Conservation (phyloP, 2,888 invertebrate genomes). For the Diachrysia chrysitis region DNA sequence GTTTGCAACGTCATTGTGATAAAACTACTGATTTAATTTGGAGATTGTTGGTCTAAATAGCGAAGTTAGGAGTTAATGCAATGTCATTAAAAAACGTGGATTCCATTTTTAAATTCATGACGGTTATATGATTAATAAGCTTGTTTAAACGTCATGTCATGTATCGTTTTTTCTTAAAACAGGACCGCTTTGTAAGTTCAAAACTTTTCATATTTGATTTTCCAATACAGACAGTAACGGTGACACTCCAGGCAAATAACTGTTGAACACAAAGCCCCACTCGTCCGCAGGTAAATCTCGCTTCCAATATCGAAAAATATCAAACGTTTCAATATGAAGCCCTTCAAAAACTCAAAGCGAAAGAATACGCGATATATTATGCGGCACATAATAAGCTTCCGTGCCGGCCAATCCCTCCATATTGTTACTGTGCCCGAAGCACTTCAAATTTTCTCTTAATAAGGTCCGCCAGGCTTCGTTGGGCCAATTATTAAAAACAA, state of each 20-base stretch:
- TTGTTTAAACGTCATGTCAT: neutral
- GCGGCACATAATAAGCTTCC: conserved; percentile 44
- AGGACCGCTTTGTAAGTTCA: neutral
- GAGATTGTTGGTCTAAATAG: too few relatives aligned
- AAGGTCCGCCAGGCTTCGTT: conserved; percentile 68
- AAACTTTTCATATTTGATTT: neutral
- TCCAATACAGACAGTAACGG: neutral
- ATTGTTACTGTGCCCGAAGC: conserved; percentile 61
- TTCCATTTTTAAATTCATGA: too few relatives aligned
- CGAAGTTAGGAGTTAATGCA: too few relatives aligned
- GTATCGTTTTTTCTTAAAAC: too few relatives aligned
- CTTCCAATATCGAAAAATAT: conserved; percentile 32
- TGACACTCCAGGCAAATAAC: neutral
- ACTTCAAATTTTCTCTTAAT: conserved; percentile 72
- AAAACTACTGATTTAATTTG: neutral
- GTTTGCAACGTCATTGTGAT: neutral
- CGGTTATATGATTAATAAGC: too few relatives aligned
- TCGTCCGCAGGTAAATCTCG: conserved; percentile 14
- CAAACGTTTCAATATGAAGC: conserved; percentile 40
- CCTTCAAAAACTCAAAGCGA: conserved; percentile 41
- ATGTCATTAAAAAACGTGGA: too few relatives aligned
- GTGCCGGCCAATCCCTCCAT: conserved; percentile 38
- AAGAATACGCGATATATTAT: conserved; percentile 47
- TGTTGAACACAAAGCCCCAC: neutral
- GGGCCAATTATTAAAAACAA: conserved; percentile 77